Conservation (phyloP, 1,140 invertebrate species). For the Drosophila aff. region DNA sequence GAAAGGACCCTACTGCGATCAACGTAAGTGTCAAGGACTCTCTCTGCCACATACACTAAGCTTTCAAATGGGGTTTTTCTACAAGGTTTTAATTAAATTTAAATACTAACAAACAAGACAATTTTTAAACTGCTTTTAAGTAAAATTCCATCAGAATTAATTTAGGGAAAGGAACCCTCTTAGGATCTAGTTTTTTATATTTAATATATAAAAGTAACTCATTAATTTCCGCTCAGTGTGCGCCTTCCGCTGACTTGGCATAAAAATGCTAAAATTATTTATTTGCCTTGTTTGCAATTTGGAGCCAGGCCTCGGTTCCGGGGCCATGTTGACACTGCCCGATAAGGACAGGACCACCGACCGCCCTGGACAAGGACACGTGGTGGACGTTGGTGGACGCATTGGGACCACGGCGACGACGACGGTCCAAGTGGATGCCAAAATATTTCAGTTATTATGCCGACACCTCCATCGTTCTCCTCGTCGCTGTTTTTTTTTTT, state of each 20-base stretch:
- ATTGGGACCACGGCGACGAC: not conserved
- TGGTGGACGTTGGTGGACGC: not conserved
- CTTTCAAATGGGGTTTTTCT: not conserved
- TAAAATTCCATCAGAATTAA: not conserved
- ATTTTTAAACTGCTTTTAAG: not conserved
- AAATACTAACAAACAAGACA: not conserved
- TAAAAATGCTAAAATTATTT: constrained; percentile 83
- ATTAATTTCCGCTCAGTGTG: constrained; percentile 1
- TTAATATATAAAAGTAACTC: not conserved
- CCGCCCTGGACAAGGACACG: constrained; percentile 33
- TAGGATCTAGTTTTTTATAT: not conserved
- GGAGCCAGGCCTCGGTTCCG: constrained; percentile 38
- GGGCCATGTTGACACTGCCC: constrained; percentile 67
- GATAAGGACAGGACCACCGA: constrained; percentile 61
- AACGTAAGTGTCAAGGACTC: constrained; percentile 88
- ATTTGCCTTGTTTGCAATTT: constrained; percentile 83
- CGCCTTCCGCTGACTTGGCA: constrained; percentile 70
- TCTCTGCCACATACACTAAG: not conserved
- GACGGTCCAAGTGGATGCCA: constrained; percentile 61
- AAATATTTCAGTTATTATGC: constrained; percentile 82
- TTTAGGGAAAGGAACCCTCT: not conserved
- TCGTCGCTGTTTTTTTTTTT: not conserved
- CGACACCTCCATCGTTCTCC: constrained; percentile 36
- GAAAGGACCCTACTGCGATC: constrained; percentile 94
- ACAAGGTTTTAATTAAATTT: not conserved